Evolutionary conservation across 64 coral and sea anemone genomes (phyloP).

Genomic region (Actinia tenebrosa): DNA sequence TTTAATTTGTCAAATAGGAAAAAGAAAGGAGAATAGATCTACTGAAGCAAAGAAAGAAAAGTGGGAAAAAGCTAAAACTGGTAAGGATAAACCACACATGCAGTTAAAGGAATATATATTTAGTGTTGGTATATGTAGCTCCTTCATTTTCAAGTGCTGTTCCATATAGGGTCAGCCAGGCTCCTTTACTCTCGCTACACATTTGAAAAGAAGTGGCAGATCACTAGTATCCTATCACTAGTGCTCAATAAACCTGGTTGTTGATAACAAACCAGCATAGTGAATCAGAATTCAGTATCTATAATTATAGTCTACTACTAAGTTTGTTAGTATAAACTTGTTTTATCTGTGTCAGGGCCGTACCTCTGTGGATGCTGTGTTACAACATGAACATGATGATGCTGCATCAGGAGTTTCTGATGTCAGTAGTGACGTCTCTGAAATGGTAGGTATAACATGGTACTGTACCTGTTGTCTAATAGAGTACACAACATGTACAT

Average conservation of each 20-base stretch:
- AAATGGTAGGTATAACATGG: slow-evolving; percentile 21
- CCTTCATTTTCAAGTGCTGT: too few species aligned
- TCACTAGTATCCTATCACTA: too few species aligned
- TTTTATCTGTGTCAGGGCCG: background rate
- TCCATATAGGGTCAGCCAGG: too few species aligned
- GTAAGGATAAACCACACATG: background rate
- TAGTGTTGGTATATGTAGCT: too few species aligned
- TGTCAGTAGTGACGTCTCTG: slow-evolving; percentile 68
- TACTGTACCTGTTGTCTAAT: background rate
- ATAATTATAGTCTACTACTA: too few species aligned
- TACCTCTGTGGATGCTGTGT: slow-evolving; percentile 21
- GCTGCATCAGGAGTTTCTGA: slow-evolving; percentile 66
- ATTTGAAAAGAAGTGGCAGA: too few species aligned
- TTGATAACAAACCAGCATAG: too few species aligned
- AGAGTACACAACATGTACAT: background rate
- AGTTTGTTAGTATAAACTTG: background rate
- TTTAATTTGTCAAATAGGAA: slow-evolving; percentile 50
- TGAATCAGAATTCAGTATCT: too few species aligned
- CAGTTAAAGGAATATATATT: background rate
- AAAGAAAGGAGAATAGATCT: slow-evolving; percentile 97
- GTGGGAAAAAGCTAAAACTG: slow-evolving; percentile 30
- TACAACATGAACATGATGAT: slow-evolving; percentile 57
- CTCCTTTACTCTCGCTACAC: too few species aligned
- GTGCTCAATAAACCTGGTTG: too few species aligned
- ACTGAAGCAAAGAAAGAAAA: slow-evolving; percentile 74